A percentile compares a stretch with the other conserved stretches of the same genome.
Conservation (phyloP, 2,113 vertebrate genomes). For the Mormyrus iriodes region DNA sequence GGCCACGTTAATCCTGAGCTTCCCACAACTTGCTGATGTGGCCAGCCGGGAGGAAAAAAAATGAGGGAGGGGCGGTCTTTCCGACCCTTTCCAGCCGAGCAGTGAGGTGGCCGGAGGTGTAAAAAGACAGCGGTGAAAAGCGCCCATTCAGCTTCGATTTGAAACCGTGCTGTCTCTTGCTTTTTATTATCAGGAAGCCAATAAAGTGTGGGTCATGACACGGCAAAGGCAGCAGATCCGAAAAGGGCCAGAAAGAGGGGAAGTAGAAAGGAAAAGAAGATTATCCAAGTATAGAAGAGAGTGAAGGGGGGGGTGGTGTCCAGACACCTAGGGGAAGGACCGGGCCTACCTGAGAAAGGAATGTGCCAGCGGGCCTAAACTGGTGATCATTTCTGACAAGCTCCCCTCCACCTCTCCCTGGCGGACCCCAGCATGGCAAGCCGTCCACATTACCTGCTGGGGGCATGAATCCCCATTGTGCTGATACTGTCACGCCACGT, state of each 20-base stretch:
- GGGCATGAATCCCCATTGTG: conserved; percentile 94
- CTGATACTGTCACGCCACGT: conserved; percentile 85
- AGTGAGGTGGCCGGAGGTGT: conserved; percentile 15
- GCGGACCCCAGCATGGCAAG: conserved; percentile 70
- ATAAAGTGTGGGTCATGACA: conserved; percentile 36
- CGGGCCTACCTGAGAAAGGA: conserved; percentile 71
- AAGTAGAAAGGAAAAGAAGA: conserved; percentile 37
- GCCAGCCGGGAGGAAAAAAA: neutral
- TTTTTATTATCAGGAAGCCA: conserved; percentile 46
- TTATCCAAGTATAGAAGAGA: conserved; percentile 35
- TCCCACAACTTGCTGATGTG: neutral
- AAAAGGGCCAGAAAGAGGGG: conserved; percentile 1
- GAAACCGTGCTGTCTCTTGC: conserved; percentile 30
- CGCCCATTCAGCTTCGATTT: conserved; percentile 30
- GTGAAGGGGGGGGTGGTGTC: neutral
- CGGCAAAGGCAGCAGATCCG: conserved; percentile 11
- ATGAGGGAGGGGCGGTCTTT: neutral
- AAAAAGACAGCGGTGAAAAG: conserved; percentile 12
- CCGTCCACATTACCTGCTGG: conserved; percentile 89
- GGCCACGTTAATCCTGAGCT: conserved; percentile 4
- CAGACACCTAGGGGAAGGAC: conserved; percentile 51
- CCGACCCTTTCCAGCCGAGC: neutral
- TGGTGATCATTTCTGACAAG: conserved; percentile 62
- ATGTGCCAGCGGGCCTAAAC: conserved; percentile 55
- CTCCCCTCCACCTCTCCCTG: conserved; percentile 52